phyloP scores from a whole-genome alignment of 2,888 invertebrate species.

The Euplexia lucipara region DNA sequence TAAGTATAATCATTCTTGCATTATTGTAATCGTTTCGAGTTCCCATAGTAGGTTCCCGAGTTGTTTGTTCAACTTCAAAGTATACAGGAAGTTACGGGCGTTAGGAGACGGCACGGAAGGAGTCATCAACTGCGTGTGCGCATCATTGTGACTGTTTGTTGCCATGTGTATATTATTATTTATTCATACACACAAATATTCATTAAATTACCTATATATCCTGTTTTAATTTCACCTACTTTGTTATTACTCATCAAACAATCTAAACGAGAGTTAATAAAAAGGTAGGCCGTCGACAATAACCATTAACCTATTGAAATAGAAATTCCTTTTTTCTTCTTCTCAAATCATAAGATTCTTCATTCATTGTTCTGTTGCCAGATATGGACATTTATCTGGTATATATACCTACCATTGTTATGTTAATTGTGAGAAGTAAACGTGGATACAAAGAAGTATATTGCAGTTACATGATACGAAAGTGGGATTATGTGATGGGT shows the following conservation, averaged over 20 bases:
- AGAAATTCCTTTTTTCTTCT: slow-evolving; percentile 53
- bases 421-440: slow-evolving; percentile 55
- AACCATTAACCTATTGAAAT: slow-evolving; percentile 48
- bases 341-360: slow-evolving; percentile 46
- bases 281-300: slow-evolving; percentile 14
- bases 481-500: slow-evolving; percentile 34
- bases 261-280: not conserved
- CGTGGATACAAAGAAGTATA: slow-evolving; percentile 20
- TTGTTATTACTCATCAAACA: not conserved
- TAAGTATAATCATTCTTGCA: no score
- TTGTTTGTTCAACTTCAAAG: slow-evolving; percentile 59
- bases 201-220: no score
- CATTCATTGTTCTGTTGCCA: slow-evolving; percentile 53
- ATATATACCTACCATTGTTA: slow-evolving; percentile 52
- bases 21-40: slow-evolving; percentile 49
- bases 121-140: slow-evolving; percentile 52
- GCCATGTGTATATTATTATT: no score
- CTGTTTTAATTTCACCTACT: slow-evolving; percentile 2
- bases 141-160: slow-evolving; percentile 43
- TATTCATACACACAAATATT: no score
- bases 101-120: slow-evolving; percentile 56
- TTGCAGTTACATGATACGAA: slow-evolving; percentile 47
- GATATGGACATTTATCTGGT: slow-evolving; percentile 39
- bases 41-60: slow-evolving; percentile 50
- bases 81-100: slow-evolving; percentile 66